A percentile compares a stretch with the other conserved stretches of the same genome.
Evolutionary conservation across 1,140 invertebrate species (phyloP).

Genomic region (Achatina immaculata): DNA sequence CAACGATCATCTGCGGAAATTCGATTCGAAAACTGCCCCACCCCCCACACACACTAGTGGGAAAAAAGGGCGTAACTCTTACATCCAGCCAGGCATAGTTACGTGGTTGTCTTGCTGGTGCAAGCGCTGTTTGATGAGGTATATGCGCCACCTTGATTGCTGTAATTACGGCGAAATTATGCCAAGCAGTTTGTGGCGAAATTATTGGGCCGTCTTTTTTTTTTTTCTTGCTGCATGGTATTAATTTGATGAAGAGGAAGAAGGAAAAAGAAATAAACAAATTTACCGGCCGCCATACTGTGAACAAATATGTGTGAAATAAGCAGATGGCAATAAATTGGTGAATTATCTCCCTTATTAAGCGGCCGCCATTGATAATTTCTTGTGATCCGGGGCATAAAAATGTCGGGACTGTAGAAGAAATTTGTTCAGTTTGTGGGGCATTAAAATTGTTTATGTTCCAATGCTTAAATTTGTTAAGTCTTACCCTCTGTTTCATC

Average conservation of each 20-base stretch:
- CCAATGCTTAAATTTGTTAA: too few relatives aligned
- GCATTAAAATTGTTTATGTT: too few relatives aligned
- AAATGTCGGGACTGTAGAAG: too few relatives aligned
- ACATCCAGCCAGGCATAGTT: neutral
- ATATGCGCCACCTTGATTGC: neutral
- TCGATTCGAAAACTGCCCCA: neutral
- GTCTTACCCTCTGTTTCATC: too few relatives aligned
- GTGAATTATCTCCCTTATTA: neutral
- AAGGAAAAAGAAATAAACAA: too few relatives aligned
- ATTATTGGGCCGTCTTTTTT: neutral
- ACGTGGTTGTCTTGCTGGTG: neutral
- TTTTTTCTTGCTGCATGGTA: too few relatives aligned
- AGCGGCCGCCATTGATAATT: neutral
- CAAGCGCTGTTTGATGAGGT: neutral
- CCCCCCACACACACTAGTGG: neutral
- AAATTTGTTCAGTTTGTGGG: too few relatives aligned
- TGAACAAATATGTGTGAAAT: neutral
- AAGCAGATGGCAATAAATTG: neutral
- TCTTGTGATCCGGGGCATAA: neutral
- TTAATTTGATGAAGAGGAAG: neutral
- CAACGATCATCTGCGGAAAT: neutral
- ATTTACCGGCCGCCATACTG: neutral
- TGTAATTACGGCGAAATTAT: neutral
- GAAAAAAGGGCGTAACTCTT: neutral
- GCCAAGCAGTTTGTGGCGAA: slow-evolving; percentile 10